Evolutionary conservation across 2,113 vertebrate species (phyloP).

Genomic region (Solea solea): DNA sequence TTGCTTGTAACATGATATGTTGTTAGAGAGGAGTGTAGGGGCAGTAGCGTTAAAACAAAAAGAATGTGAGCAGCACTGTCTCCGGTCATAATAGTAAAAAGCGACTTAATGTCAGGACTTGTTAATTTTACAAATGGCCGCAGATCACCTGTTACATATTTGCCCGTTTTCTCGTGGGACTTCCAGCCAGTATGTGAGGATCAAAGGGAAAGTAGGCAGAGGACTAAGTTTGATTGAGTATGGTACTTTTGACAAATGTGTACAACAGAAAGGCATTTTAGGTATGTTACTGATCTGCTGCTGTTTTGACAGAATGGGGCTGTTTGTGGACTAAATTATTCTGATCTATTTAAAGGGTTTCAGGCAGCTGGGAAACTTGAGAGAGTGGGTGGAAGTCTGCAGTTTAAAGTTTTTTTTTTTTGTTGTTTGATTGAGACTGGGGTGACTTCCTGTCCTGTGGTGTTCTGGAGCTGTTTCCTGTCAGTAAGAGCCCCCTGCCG

Average conservation of each 20-base stretch:
- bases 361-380: conserved; percentile 63
- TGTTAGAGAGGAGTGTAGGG: conserved; percentile 5
- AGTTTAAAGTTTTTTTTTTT: conserved; percentile 53
- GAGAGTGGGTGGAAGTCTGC: conserved; percentile 53
- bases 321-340: conserved; percentile 77
- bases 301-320: conserved; percentile 78
- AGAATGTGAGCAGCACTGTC: conserved; percentile 6
- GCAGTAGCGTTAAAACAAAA: conserved; percentile 20
- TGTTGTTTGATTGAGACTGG: conserved; percentile 59
- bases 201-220: conserved; percentile 65
- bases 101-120: conserved; percentile 54
- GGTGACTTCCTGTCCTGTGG: conserved; percentile 74
- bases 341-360: conserved; percentile 74
- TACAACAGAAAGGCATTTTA: conserved; percentile 72
- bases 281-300: conserved; percentile 73
- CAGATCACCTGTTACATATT: conserved; percentile 69
- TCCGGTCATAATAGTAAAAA: conserved; percentile 30
- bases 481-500: conserved; percentile 62
- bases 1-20: conserved; percentile 36
- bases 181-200: conserved; percentile 51
- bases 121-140: conserved; percentile 55
- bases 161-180: conserved; percentile 55
- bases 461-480: conserved; percentile 71
- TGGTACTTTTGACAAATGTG: conserved; percentile 72
- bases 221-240: conserved; percentile 68